These are phyloP conservation scores for Berghia stephanieae DNA, from an alignment of 1,140 invertebrate genomes.

Conservation along the genomic window DNA sequence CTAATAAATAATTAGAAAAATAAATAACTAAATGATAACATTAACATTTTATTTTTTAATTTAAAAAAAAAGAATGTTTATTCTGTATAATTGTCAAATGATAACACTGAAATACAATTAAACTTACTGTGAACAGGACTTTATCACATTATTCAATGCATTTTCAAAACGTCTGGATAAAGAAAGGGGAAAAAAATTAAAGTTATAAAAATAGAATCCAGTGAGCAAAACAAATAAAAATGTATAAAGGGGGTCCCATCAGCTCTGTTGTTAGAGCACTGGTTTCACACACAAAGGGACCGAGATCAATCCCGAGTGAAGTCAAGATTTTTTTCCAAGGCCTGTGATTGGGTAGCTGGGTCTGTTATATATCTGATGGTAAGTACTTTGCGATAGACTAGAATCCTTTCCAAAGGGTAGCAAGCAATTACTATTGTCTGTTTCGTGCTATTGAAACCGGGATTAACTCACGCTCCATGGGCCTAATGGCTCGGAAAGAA, in stretches of 20 bases:
- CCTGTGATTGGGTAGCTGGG: too few relatives aligned
- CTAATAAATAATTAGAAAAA: not conserved
- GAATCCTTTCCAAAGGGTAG: too few relatives aligned
- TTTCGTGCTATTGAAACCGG: too few relatives aligned
- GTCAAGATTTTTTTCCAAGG: too few relatives aligned
- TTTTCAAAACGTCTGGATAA: conserved; percentile 61
- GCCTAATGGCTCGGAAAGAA: too few relatives aligned
- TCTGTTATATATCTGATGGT: too few relatives aligned
- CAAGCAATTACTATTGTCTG: too few relatives aligned
- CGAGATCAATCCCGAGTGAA: too few relatives aligned
- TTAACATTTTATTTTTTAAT: not conserved
- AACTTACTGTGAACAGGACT: conserved; percentile 69
- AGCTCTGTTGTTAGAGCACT: too few relatives aligned
- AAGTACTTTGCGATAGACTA: too few relatives aligned
- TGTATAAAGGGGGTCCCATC: not conserved
- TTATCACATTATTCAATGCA: conserved; percentile 61
- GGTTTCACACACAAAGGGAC: too few relatives aligned
- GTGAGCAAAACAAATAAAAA: not conserved
- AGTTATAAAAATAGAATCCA: not conserved
- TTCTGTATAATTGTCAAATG: not conserved
- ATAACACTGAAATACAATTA: conserved; percentile 6
- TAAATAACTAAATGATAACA: not conserved
- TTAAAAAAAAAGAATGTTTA: not conserved
- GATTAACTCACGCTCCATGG: too few relatives aligned
- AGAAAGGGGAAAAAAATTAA: conserved; percentile 37